phyloP scores from a whole-genome alignment of 2,888 invertebrate genomes.

The Lycia hirtaria region DNA sequence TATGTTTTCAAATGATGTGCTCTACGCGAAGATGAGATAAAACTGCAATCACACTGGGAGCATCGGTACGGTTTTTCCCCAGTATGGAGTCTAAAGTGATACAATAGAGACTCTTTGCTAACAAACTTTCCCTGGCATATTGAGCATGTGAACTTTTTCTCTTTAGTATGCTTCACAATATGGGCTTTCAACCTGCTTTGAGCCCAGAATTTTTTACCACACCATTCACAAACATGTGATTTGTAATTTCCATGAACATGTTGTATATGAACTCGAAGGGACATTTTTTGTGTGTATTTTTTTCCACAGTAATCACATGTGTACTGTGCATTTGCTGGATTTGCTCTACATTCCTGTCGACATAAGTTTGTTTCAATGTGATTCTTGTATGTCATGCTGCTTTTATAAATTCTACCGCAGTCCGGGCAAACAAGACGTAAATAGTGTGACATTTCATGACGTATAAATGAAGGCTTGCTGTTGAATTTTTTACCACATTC shows the following conservation, averaged over 20 bases:
- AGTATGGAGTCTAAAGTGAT: constrained; percentile 74
- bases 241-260: constrained; percentile 74
- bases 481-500: constrained; percentile 68
- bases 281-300: constrained; percentile 72
- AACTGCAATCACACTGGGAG: constrained; percentile 60
- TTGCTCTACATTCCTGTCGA: constrained; percentile 57
- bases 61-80: constrained; percentile 74
- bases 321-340: constrained; percentile 61
- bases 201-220: constrained; percentile 73
- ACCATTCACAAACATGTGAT: constrained; percentile 70
- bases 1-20: constrained; percentile 65
- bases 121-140: constrained; percentile 70
- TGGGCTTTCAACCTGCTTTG: constrained; percentile 72
- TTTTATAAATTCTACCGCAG: constrained; percentile 72
- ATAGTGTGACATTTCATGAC: constrained; percentile 64
- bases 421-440: constrained; percentile 62
- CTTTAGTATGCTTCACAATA: constrained; percentile 72
- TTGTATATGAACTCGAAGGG: constrained; percentile 72
- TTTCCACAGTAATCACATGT: constrained; percentile 75
- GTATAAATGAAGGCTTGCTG: constrained; percentile 59
- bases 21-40: constrained; percentile 68
- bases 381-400: constrained; percentile 62
- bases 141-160: constrained; percentile 65
- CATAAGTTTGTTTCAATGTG: constrained; percentile 68
- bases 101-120: constrained; percentile 69